Conservation (phyloP, 2,113 vertebrate genomes). For the Holacanthus passer region DNA sequence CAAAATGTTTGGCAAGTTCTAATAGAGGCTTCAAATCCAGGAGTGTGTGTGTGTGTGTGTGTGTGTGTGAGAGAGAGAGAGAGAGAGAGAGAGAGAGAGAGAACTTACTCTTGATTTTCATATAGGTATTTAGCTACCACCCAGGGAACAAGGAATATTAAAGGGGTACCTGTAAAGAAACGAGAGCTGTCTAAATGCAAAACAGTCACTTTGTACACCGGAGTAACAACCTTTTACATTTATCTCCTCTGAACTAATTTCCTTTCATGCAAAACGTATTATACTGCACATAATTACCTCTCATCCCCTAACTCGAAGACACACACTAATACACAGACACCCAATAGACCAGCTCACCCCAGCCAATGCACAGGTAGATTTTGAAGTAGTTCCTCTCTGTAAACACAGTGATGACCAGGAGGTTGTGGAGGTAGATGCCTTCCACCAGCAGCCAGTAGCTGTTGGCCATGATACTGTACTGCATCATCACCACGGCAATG, state of each 20-base stretch:
- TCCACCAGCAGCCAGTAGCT: constrained; percentile 99
- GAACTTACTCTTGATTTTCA: constrained; percentile 95
- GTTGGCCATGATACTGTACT: constrained; percentile 97
- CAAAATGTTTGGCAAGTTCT: background rate
- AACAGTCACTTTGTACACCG: background rate
- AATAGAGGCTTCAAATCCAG: background rate
- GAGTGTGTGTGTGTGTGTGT: too few relatives aligned
- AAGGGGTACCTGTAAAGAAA: constrained; percentile 87
- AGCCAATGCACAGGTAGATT: constrained; percentile 94
- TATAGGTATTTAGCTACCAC: constrained; percentile 89
- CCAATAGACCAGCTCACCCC: constrained; percentile 88
- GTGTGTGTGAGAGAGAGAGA: background rate
- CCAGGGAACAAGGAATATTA: constrained; percentile 95
- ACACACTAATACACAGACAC: background rate
- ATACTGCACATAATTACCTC: constrained; percentile 4
- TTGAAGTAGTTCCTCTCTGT: constrained; percentile 95
- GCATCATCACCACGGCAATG: constrained; percentile 96
- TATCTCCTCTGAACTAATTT: constrained; percentile 9
- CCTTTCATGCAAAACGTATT: background rate
- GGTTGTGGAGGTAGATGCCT: constrained; percentile 95
- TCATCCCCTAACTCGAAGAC: background rate
- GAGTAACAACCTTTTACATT: background rate
- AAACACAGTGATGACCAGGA: constrained; percentile 93
- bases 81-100: background rate
- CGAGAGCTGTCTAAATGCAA: constrained; percentile 30